Percentiles rank a stretch among this genome's conserved stretches.
Conservation (phyloP, 2,888 invertebrate species). For the Metallyticus violacea region DNA sequence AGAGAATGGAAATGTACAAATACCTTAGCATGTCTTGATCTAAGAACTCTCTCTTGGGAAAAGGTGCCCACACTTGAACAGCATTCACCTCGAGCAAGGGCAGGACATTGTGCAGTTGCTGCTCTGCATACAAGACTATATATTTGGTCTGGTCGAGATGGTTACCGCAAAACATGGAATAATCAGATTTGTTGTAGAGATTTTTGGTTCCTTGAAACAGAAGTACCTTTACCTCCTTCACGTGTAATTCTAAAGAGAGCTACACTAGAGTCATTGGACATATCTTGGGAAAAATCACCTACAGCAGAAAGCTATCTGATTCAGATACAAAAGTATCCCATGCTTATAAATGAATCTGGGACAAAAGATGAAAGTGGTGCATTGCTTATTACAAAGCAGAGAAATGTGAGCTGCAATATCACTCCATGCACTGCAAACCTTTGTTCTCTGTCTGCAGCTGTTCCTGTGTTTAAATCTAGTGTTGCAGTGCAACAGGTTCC, state of each 20-base stretch:
- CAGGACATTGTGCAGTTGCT: slow-evolving; percentile 96
- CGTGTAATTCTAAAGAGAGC: background rate
- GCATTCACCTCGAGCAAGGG: slow-evolving; percentile 87
- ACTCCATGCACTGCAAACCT: background rate
- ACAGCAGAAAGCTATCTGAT: background rate
- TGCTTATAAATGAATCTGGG: background rate
- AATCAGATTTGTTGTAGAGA: slow-evolving; percentile 98
- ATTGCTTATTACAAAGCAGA: background rate
- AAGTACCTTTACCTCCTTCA: slow-evolving; percentile 80
- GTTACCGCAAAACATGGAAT: slow-evolving; percentile 98
- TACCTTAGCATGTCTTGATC: slow-evolving; percentile 88
- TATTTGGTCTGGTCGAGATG: slow-evolving; percentile 98
- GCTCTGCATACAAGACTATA: slow-evolving; percentile 86
- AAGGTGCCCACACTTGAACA: slow-evolving; percentile 80
- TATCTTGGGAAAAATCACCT: background rate
- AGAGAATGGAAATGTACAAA: slow-evolving; percentile 99
- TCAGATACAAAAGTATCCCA: background rate
- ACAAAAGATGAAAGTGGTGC: background rate
- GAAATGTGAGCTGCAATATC: background rate
- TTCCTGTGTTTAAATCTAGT: background rate
- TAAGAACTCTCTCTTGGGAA: slow-evolving; percentile 90
- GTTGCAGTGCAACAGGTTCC: background rate
- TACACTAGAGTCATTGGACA: background rate
- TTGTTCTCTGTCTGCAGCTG: background rate
- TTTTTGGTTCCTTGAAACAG: slow-evolving; percentile 91